phyloP scores from a whole-genome alignment of 2,888 invertebrate species.

The Caenorhabditis japonica region DNA sequence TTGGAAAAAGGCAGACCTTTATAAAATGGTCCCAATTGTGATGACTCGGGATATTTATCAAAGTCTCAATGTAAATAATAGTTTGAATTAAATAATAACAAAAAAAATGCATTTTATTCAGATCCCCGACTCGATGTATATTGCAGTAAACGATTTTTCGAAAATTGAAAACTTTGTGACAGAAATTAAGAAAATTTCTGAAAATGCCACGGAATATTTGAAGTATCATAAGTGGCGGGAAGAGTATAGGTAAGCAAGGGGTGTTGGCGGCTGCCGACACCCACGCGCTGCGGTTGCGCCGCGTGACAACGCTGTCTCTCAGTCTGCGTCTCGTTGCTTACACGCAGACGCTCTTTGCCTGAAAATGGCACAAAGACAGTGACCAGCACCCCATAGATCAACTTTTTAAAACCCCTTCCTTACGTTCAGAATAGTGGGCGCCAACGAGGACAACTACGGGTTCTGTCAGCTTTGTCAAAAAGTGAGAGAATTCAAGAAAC shows the following conservation, averaged over 20 bases:
- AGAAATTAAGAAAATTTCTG: slow-evolving; percentile 28
- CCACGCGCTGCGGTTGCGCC: too few species aligned
- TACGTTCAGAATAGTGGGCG: too few species aligned
- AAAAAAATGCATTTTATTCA: slow-evolving; percentile 20
- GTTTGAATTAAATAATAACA: background rate
- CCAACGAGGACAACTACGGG: too few species aligned
- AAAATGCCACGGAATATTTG: slow-evolving; percentile 39
- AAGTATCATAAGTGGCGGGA: slow-evolving; percentile 61
- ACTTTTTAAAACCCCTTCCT: too few species aligned
- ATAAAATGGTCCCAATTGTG: slow-evolving; percentile 55
- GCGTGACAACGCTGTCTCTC: too few species aligned
- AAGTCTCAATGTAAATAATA: slow-evolving; percentile 33
- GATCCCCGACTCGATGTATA: slow-evolving; percentile 54
- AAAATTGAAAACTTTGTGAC: slow-evolving; percentile 35
- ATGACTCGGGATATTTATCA: slow-evolving; percentile 46
- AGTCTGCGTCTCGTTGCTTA: too few species aligned
- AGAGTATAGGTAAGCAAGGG: background rate
- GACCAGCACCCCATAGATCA: too few species aligned
- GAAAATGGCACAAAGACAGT: too few species aligned
- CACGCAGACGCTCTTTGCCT: too few species aligned
- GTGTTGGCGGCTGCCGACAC: too few species aligned
- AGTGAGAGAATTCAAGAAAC: too few species aligned
- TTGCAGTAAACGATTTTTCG: slow-evolving; percentile 56
- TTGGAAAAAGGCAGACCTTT: slow-evolving; percentile 43
- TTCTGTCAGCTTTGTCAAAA: too few species aligned